Evolutionary conservation across 2,113 vertebrate genomes (phyloP).

Genomic region (Synchiropus splendidus): DNA sequence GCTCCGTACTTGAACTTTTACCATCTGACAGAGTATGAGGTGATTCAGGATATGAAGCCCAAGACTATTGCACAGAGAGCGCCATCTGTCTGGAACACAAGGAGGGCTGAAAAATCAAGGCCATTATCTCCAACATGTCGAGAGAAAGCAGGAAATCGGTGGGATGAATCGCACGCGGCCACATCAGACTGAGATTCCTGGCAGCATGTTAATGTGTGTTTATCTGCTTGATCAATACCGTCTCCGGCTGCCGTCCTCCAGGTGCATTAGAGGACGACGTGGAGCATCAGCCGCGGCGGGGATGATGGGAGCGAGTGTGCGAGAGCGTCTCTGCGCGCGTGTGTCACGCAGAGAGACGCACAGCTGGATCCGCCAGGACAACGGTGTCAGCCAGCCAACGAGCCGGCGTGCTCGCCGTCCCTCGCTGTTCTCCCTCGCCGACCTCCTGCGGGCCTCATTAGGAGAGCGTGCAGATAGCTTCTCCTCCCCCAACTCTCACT

Average conservation of each 20-base stretch:
- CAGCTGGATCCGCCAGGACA: slow-evolving; percentile 46
- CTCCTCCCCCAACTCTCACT: slow-evolving; percentile 42
- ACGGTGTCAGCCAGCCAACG: slow-evolving; percentile 33
- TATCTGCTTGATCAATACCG: slow-evolving; percentile 31
- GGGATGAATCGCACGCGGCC: slow-evolving; percentile 12
- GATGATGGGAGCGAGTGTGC: slow-evolving; percentile 10
- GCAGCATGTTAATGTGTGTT: slow-evolving; percentile 27
- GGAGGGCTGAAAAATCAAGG: neutral
- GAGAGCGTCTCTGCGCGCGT: slow-evolving; percentile 19
- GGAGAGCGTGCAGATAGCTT: slow-evolving; percentile 35
- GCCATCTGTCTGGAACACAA: no score
- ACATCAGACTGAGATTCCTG: slow-evolving; percentile 27
- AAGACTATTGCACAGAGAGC: no score
- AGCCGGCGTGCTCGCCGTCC: slow-evolving; percentile 16
- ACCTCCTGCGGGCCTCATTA: slow-evolving; percentile 55
- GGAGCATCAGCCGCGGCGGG: slow-evolving; percentile 5
- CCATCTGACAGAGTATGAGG: no score
- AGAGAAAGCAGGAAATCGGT: slow-evolving; percentile 8
- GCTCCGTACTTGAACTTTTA: no score
- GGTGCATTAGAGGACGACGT: slow-evolving; percentile 11
- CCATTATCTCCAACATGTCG: neutral
- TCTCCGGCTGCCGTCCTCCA: slow-evolving; percentile 27
- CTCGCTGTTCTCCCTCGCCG: slow-evolving; percentile 1
- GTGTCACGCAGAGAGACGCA: no score
- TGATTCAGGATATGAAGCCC: no score